Evolutionary conservation across 2,113 vertebrate genomes (phyloP), one percentile per base, ranked within the genome.

Genomic region (Hydropotes inermis): DNA sequence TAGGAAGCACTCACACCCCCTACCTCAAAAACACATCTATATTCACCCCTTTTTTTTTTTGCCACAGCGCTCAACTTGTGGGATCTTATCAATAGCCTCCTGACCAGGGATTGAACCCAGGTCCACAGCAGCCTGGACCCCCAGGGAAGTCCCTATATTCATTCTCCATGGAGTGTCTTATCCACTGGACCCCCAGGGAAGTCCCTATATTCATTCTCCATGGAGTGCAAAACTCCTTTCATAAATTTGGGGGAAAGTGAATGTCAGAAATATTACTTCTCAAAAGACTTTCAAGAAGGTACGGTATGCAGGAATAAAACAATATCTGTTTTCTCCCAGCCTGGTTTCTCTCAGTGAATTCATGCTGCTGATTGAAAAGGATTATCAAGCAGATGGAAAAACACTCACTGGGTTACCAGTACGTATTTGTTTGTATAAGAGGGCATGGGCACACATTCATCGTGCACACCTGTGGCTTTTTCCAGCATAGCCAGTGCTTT

Each of bases 371-470:
- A 30, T 1, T 39, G 60, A 27, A 58, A 36, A 58, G 55, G 52
- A 19, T 5, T 1, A 16, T 36, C 36, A 7, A 3, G 16, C 84
- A 45, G 2, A 57, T 52, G 30, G 82, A 57, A 74, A 30, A 11
- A 2, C 45, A 14, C 19, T 19, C 30, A 57, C 25, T 28, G 11
- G 55, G 55, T 33, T 30, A 81, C 91, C 54, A 1, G 33, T 1
- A 2, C 0, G 0, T 6, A 36, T 25, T 27, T 61, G 4, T 60
- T 15, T 19, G 23, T 58, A 16, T 3, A 25, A 6, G 5, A 52
- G 57, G 82, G 27, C 47, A 3, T 6, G 16, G 36, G 76, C 21
- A 88, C 9, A 27, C 79, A 1, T 2, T 1, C 0, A 0, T 30
- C 52, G 0, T 2, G 4, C 61, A 12, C 45, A 67, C 93, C 50